Evolutionary conservation across 2,797 vertebrate genomes (phyloP), one percentile per base, ranked within the genome.

Genomic region (Rhinogobio ventralis): DNA sequence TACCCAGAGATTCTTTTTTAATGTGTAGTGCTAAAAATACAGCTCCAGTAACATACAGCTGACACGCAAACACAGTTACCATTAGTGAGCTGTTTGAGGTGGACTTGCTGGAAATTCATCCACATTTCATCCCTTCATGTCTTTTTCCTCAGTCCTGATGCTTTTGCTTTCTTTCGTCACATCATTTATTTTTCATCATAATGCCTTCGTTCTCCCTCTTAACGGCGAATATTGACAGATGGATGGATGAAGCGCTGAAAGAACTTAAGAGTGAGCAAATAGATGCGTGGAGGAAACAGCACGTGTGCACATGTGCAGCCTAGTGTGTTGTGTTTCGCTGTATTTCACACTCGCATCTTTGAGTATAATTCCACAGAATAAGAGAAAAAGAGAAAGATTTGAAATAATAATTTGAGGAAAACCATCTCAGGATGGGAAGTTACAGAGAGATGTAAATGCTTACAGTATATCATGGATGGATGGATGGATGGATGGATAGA

Each of bases 1-100:
- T 67, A 77, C 46, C 74, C 49, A 10, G 42, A 9, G 36, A 78
- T 68, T 73, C 64, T 57, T 79, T 49, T 79, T 67, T 76, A 57
- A 19, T 79, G 66, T 15, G 33, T 33, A 55, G 9, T 83, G 79
- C 79, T 86, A 83, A 76, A 86, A 88, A 84, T 83, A 84, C 53
- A 66, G 55, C 53, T 39, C 36, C 14, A 53, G n/a, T 46, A 77
- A 82, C 74, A 36, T 28, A 76, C 60, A 57, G 49, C 72, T 71
- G 51, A 75, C 67, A 74, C 42, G 13, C 53, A 87, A 57, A 78
- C 30, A 72, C 23, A 7, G 17, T 72, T 49, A 39, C 33, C 72
- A 78, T 82, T 72, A 72, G 30, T 86, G 45, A 62, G 46, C 67
- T 74, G 62, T 25, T 62, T 33, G 62, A 67, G 30, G 30, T 60